A percentile compares a stretch with the other conserved stretches of the same genome.
Evolutionary conservation across 2,888 invertebrate genomes (phyloP).

Genomic region (Rhopalosiphum nymphaeae): DNA sequence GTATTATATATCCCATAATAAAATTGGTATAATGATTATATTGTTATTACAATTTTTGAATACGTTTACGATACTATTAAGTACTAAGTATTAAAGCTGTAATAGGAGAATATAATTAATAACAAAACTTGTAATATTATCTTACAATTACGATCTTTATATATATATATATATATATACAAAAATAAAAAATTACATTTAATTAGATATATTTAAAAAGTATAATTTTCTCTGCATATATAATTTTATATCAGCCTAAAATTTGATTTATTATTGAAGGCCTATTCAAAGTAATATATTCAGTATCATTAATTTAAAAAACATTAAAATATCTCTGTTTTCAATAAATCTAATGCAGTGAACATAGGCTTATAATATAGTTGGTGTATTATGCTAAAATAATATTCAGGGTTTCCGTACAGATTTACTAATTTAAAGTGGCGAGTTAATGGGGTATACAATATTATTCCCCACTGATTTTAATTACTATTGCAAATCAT

Average conservation of each 20-base stretch:
- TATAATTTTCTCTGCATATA: neutral
- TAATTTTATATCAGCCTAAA: neutral
- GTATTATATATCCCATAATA: neutral
- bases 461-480: neutral
- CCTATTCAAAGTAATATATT: neutral
- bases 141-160: neutral
- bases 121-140: neutral
- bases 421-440: constrained; percentile 7
- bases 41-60: neutral
- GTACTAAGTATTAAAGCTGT: neutral
- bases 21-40: neutral
- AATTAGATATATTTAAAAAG: neutral
- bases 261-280: neutral
- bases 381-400: neutral
- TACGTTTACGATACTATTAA: neutral
- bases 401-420: neutral
- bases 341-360: neutral
- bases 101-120: neutral
- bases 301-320: neutral
- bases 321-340: neutral
- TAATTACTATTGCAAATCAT: neutral
- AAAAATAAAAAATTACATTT: neutral
- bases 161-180: neutral
- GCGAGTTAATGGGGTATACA: neutral
- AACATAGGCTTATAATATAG: neutral